Percentiles rank a stretch among this genome's conserved stretches.
Evolutionary conservation across 1,140 invertebrate species (phyloP).

Genomic region (Drosophila saltans): DNA sequence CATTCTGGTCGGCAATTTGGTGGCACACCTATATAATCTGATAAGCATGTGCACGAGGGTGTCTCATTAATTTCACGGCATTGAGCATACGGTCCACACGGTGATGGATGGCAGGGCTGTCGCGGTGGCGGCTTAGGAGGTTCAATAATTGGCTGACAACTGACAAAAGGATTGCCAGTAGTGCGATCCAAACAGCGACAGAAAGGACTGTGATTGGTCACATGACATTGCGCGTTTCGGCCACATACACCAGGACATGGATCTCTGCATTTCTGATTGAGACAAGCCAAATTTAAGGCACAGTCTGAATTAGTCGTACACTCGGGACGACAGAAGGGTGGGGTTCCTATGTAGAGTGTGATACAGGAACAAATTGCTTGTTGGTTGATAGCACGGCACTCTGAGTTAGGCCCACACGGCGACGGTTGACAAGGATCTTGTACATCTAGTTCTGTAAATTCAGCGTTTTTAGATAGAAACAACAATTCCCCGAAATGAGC

Average conservation of each 20-base stretch:
- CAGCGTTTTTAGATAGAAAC: slow-evolving; percentile 8
- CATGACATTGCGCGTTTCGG: slow-evolving; percentile 85
- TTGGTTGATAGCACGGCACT: slow-evolving; percentile 87
- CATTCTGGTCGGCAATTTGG: slow-evolving; percentile 91
- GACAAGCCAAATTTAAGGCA: slow-evolving; percentile 87
- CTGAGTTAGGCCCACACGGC: slow-evolving; percentile 88
- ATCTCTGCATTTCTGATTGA: slow-evolving; percentile 88
- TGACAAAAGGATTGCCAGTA: slow-evolving; percentile 87
- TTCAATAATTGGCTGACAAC: slow-evolving; percentile 86
- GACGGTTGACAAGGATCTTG: slow-evolving; percentile 86
- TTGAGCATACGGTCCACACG: slow-evolving; percentile 90
- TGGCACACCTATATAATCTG: slow-evolving; percentile 88
- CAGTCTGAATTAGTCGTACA: slow-evolving; percentile 88
- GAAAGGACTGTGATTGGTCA: slow-evolving; percentile 86
- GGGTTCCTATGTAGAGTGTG: slow-evolving; percentile 89
- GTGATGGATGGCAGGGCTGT: slow-evolving; percentile 89
- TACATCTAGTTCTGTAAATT: slow-evolving; percentile 73
- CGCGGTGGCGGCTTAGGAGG: slow-evolving; percentile 85
- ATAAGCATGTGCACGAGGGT: slow-evolving; percentile 88
- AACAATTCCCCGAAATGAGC: slow-evolving; percentile 72
- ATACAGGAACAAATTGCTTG: slow-evolving; percentile 89
- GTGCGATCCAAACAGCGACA: slow-evolving; percentile 86
- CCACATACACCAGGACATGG: slow-evolving; percentile 89
- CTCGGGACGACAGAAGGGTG: slow-evolving; percentile 89
- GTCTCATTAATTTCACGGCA: slow-evolving; percentile 87